Conservation (phyloP, 2,888 invertebrate species). For the Ophion obscuratus region DNA sequence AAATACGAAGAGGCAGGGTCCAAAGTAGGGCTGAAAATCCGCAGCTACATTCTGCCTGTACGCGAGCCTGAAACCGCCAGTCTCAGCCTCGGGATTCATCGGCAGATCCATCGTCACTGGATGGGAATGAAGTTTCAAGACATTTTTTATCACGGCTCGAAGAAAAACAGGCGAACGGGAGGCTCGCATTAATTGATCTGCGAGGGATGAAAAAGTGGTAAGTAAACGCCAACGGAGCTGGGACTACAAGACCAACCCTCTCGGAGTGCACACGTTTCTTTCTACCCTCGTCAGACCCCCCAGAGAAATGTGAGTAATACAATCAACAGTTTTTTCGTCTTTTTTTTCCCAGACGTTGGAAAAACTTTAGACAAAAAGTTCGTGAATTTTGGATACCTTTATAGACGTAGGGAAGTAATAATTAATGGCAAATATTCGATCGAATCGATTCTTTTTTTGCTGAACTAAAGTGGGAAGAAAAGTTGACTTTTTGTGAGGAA, state of each 20-base stretch:
- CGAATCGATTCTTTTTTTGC: neutral
- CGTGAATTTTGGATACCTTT: neutral
- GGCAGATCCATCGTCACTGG: conserved; percentile 92
- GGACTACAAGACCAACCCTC: neutral
- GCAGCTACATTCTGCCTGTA: conserved; percentile 91
- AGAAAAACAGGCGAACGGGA: neutral
- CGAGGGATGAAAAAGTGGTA: neutral
- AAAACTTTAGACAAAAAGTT: neutral
- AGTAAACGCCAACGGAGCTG: neutral
- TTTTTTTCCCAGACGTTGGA: neutral
- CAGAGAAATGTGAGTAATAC: neutral
- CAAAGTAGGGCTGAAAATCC: conserved; percentile 90
- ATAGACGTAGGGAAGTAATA: neutral
- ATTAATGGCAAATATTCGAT: too few species aligned
- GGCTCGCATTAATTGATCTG: neutral
- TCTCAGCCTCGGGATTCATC: conserved; percentile 89
- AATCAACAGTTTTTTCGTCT: neutral
- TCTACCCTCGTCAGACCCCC: neutral
- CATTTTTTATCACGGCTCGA: neutral
- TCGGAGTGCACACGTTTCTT: neutral
- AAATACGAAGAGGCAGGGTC: conserved; percentile 88
- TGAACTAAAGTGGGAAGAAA: neutral
- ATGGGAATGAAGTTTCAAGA: conserved; percentile 63
- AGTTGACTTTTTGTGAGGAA: neutral
- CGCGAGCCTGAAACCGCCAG: conserved; percentile 91